Conservation (phyloP, 2,797 vertebrate genomes). For the Hypotaenidia okinawae region DNA sequence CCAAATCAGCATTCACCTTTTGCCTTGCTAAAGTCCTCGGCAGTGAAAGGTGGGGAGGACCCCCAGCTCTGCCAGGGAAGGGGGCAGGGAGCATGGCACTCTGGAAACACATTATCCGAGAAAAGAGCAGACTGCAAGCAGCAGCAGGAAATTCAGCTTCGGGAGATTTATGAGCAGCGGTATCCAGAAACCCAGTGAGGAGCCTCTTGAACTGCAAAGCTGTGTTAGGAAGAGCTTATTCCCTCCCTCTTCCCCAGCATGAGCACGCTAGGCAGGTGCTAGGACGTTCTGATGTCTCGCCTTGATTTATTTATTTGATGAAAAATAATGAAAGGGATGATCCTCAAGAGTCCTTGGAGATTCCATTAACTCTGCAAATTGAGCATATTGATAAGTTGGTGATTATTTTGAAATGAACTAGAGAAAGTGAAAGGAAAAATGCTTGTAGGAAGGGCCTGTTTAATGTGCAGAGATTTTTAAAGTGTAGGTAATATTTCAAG, state of each 20-base stretch:
- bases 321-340: slow-evolving; percentile 32
- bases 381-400: slow-evolving; percentile 23
- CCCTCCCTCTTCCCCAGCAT: slow-evolving; percentile 3
- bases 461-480: slow-evolving; percentile 27
- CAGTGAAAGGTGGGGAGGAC: background rate
- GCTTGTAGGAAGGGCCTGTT: background rate
- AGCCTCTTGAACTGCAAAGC: slow-evolving; percentile 9
- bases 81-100: background rate
- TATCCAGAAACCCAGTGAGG: slow-evolving; percentile 28
- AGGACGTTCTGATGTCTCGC: background rate
- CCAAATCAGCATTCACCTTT: background rate
- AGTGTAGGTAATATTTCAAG: slow-evolving; percentile 62
- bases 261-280: background rate
- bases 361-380: slow-evolving; percentile 37
- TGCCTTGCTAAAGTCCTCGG: background rate
- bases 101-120: background rate
- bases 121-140: slow-evolving; percentile 13
- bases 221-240: background rate
- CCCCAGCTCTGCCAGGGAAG: background rate
- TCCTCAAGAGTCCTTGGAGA: slow-evolving; percentile 27
- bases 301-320: slow-evolving; percentile 64
- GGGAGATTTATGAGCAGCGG: slow-evolving; percentile 39
- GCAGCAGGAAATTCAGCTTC: slow-evolving; percentile 20
- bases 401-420: slow-evolving; percentile 44
- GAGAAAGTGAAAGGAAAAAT: slow-evolving; percentile 18